phyloP scores from a whole-genome alignment of 2,113 vertebrate species.

The Chelonoidis abingdonii region DNA sequence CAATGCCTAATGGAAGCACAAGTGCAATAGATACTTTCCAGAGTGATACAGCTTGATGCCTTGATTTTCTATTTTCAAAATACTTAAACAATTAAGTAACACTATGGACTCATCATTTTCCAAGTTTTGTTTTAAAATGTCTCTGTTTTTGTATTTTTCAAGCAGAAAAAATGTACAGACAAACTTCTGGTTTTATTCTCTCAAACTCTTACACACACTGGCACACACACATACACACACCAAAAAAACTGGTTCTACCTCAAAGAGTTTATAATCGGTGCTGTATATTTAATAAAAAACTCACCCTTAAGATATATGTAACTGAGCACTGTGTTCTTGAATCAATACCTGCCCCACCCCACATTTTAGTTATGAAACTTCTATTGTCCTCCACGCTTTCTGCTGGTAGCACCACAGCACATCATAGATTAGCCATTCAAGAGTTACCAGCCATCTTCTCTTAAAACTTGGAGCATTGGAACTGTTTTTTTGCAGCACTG shows the following conservation, averaged over 20 bases:
- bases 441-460: background rate
- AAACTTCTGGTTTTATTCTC: background rate
- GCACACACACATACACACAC: too few relatives aligned
- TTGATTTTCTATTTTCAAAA: background rate
- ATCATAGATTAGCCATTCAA: background rate
- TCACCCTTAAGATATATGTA: background rate
- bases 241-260: background rate
- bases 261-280: background rate
- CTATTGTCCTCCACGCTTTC: background rate
- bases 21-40: background rate
- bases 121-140: background rate
- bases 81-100: background rate
- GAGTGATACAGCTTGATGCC: background rate
- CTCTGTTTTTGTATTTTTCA: background rate
- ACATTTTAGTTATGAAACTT: background rate
- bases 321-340: background rate
- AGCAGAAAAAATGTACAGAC: background rate
- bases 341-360: background rate
- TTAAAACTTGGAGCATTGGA: background rate
- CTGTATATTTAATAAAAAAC: background rate
- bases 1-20: background rate
- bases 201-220: background rate
- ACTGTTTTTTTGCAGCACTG: background rate
- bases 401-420: background rate
- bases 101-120: background rate